Conservation (phyloP, 2,113 vertebrate genomes). For the Petaurus breviceps region DNA sequence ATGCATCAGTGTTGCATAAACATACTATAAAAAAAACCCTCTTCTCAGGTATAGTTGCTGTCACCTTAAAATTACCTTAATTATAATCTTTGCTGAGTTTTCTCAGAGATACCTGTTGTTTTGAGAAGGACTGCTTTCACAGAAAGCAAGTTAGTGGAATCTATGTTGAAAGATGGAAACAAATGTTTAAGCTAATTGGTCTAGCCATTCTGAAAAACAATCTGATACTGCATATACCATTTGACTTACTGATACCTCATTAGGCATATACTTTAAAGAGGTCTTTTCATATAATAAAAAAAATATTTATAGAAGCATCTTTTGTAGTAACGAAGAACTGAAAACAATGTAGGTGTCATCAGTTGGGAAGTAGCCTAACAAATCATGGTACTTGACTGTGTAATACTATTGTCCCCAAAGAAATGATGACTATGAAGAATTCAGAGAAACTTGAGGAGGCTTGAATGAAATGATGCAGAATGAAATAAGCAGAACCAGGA, state of each 20-base stretch:
- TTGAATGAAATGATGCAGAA: not conserved
- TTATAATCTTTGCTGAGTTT: conserved; percentile 1
- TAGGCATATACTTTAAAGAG: not conserved
- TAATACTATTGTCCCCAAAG: no score
- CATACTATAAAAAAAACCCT: not conserved
- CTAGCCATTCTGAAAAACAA: not conserved
- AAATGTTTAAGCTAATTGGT: not conserved
- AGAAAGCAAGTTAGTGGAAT: not conserved
- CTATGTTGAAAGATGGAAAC: conserved; percentile 25
- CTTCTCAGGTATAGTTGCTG: not conserved
- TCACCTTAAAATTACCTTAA: not conserved
- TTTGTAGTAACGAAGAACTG: not conserved
- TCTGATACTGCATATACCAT: not conserved
- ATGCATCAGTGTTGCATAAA: not conserved
- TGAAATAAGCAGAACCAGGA: no score
- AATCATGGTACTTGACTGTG: no score
- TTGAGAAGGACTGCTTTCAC: conserved; percentile 22
- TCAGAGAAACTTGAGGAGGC: not conserved
- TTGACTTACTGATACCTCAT: not conserved
- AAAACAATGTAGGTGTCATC: not conserved
- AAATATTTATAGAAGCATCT: not conserved
- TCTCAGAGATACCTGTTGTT: not conserved
- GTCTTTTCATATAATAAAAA: not conserved
- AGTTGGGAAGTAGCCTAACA: not conserved
- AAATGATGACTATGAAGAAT: no score